A percentile compares a stretch with the other conserved stretches of the same genome.
phyloP scores from a whole-genome alignment of 2,113 vertebrate species.

The Dicaeum eximium region DNA sequence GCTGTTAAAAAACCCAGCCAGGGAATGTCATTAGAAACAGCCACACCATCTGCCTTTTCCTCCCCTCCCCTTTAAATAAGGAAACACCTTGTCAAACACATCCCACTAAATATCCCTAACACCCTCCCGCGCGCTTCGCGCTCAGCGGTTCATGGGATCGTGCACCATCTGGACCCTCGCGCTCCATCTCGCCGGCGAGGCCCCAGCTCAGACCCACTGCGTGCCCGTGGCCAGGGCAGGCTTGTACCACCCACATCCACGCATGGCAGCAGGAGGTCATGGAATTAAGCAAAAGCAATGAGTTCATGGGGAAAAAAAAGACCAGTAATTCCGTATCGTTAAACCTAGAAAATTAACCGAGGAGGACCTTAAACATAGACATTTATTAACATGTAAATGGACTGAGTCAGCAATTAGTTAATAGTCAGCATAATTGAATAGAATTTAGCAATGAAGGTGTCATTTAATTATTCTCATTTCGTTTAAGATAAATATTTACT shows the following conservation, averaged over 20 bases:
- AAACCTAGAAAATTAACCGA: conserved; percentile 28
- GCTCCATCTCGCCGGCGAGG: rapidly evolving
- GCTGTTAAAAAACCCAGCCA: conserved; percentile 52
- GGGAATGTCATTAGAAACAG: conserved; percentile 63
- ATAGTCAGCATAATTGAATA: conserved; percentile 41
- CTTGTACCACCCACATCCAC: rapidly evolving
- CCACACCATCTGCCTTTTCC: conserved; percentile 56
- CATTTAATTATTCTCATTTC: conserved; percentile 40
- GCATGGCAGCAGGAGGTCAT: neutral
- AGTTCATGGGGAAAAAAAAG: neutral
- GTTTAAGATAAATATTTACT: conserved; percentile 54
- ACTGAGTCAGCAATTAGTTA: conserved; percentile 66
- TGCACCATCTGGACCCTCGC: conserved; percentile 43
- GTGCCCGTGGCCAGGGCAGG: rapidly evolving
- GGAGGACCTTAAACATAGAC: neutral
- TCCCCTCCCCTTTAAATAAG: conserved; percentile 59
- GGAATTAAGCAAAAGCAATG: neutral
- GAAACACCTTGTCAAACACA: conserved; percentile 67
- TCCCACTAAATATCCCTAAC: conserved; percentile 61
- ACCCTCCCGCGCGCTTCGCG: conserved; percentile 15
- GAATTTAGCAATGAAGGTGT: conserved; percentile 38
- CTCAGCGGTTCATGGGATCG: conserved; percentile 24
- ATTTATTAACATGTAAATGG: conserved; percentile 61
- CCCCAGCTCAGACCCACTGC: neutral
- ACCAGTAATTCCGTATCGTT: neutral